Evolutionary conservation across 1,140 invertebrate species (phyloP), one percentile per base, ranked within the genome.

Genomic region (Panonychus citri): DNA sequence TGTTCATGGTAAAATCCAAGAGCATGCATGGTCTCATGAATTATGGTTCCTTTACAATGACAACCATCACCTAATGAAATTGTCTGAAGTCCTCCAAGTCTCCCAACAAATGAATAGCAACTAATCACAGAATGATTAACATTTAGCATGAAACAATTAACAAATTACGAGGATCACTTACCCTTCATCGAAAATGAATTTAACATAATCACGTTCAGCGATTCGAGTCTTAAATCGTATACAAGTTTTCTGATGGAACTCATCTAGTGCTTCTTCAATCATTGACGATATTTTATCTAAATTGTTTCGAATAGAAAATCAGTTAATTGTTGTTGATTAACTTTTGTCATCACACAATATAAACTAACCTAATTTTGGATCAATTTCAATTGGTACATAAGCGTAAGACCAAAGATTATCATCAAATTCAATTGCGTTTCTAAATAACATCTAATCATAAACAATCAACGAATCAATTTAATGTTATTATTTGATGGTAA

Each of bases 11-110:
- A 66, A 48, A 72, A 71, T 1, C 86, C 86, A 24, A 83, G 63
- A 0, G 81, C 81, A 61, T 91, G 85, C 73, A 87, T 80, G 58
- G 89, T 67, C 66, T 91, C 85, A 62, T 91, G 85, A 19, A 83
- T 69, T n/a, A 82, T 72, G 0, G 81, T 85, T 8, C 79, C 79
- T 1, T 81, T 37, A 21, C n/a, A 26, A n/a, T n/a, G 42, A 25
- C 43, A 54, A 12, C 27, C 21, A 13, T 10, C 13, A 46, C 13
- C 7, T 48, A 21, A 26, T 46, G 21, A 42, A 12, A 30, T 13
- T 27, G 8, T n/a, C 27, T 43, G 53, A 19, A 21, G 28, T 25
- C n/a, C 13, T 42, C 39, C 42, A 3, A 15, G 43, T 43, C 39
- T 8, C 12, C 26, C 26, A 2, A 27, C 39, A 26, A 42, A 24